Percentiles rank a stretch among this genome's conserved stretches.
phyloP scores from a whole-genome alignment of 2,113 vertebrate species.

The Chionomys nivalis region DNA sequence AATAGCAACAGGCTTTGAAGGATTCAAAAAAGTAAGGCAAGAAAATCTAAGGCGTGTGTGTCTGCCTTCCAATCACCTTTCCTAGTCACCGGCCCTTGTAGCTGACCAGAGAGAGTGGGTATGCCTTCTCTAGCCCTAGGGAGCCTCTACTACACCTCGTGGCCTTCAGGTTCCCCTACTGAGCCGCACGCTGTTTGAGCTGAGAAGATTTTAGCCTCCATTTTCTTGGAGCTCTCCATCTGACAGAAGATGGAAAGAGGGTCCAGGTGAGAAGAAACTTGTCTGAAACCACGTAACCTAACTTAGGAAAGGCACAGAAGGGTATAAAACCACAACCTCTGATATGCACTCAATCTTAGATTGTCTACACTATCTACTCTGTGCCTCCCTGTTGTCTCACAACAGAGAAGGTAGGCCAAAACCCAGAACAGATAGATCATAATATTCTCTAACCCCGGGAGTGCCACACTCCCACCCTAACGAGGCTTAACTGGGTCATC shows the following conservation, averaged over 20 bases:
- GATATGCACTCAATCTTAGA: neutral
- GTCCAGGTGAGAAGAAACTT: neutral
- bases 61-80: neutral
- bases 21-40: neutral
- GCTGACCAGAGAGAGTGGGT: too few species aligned
- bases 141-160: fast-evolving
- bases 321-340: neutral
- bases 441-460: neutral
- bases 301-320: neutral
- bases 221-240: neutral
- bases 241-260: neutral
- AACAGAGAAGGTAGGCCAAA: neutral
- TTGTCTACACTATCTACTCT: neutral
- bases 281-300: neutral
- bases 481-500: neutral
- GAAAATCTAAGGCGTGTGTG: neutral
- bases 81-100: neutral
- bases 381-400: neutral
- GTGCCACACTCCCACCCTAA: neutral
- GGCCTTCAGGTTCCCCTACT: neutral
- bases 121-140: neutral
- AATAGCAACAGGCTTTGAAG: neutral
- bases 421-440: neutral
- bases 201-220: neutral
- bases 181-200: neutral